Conservation (phyloP, 2,797 vertebrate genomes). For the Arnoldichthys spilopterus region DNA sequence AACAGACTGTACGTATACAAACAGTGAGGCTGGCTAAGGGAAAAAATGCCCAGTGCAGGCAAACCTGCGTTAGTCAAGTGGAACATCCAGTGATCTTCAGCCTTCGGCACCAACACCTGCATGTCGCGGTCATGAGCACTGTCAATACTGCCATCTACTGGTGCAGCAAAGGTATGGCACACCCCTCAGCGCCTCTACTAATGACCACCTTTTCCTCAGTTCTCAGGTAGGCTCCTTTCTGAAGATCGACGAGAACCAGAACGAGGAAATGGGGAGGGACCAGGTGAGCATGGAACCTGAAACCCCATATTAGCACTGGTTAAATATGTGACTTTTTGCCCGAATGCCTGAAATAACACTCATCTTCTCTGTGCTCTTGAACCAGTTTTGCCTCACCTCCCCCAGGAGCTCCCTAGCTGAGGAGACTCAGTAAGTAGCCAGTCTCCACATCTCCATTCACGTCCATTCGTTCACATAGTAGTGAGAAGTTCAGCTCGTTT, state of each 20-base stretch:
- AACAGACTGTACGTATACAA: too few species aligned
- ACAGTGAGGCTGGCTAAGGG: too few species aligned
- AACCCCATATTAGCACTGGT: background rate
- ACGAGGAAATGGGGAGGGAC: conserved; percentile 68
- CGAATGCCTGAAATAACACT: background rate
- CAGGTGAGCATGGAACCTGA: conserved; percentile 32
- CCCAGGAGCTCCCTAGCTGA: conserved; percentile 75
- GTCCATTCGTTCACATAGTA: background rate
- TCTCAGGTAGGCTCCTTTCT: conserved; percentile 77
- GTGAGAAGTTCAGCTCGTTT: background rate
- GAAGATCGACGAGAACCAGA: conserved; percentile 80
- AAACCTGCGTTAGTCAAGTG: too few species aligned
- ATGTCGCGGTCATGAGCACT: background rate
- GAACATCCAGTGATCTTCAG: background rate
- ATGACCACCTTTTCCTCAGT: conserved; percentile 58
- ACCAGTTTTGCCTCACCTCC: conserved; percentile 68
- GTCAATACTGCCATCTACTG: conserved; percentile 39
- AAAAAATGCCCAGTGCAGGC: too few species aligned
- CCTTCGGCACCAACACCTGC: background rate
- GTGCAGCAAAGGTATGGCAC: background rate
- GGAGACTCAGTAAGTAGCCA: conserved; percentile 77
- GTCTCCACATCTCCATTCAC: background rate
- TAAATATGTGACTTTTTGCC: background rate
- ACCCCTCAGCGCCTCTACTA: background rate
- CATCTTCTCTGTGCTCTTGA: conserved; percentile 15